Conservation (phyloP, 2,797 vertebrate genomes). For the Bucorvus abyssinicus region DNA sequence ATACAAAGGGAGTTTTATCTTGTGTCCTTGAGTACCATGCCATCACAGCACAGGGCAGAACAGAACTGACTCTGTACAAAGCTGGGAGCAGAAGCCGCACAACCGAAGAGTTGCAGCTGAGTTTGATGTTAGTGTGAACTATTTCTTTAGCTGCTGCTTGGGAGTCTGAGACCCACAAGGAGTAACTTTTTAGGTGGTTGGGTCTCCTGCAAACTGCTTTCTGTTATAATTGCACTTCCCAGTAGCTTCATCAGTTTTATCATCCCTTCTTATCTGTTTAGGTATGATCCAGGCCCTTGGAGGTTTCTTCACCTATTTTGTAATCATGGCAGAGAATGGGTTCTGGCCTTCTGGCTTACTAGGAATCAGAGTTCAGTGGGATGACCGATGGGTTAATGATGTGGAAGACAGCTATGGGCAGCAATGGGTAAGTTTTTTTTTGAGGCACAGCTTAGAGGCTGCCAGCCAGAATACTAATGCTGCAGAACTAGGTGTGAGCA, state of each 20-base stretch:
- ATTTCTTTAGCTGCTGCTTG: neutral
- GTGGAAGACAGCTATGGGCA: constrained; percentile 98
- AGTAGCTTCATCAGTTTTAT: neutral
- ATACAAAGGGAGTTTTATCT: constrained; percentile 52
- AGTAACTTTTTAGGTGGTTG: neutral
- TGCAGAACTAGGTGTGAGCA: neutral
- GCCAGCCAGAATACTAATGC: neutral
- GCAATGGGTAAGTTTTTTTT: constrained; percentile 87
- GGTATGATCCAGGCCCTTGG: constrained; percentile 97
- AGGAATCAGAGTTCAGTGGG: constrained; percentile 87
- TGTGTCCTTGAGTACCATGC: neutral
- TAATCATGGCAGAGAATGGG: constrained; percentile 95
- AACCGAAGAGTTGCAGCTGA: neutral
- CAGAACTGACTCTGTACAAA: constrained; percentile 3
- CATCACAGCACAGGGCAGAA: neutral
- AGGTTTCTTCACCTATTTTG: constrained; percentile 97
- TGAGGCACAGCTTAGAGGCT: neutral
- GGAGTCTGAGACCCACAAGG: neutral
- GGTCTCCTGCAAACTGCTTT: neutral
- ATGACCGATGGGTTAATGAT: constrained; percentile 87
- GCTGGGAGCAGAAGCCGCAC: neutral
- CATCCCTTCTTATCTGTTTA: constrained; percentile 20
- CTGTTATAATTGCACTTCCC: neutral
- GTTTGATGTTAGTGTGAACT: neutral
- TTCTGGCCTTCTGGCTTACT: constrained; percentile 88